Evolutionary conservation across 2,797 vertebrate genomes (phyloP).

Genomic region (Silurus lanzhouensis): DNA sequence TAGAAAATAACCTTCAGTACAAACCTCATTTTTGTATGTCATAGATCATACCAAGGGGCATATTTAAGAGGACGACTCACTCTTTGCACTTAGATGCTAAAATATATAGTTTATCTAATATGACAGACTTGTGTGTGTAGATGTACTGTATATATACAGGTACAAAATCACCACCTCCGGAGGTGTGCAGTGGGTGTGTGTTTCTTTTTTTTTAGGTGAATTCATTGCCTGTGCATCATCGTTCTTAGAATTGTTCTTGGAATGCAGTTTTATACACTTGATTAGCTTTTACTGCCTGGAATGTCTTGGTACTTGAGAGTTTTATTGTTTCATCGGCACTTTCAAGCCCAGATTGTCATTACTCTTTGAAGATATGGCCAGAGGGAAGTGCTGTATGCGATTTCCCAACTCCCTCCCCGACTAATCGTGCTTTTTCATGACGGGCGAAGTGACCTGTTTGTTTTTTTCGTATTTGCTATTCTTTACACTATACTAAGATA

Average conservation of each 20-base stretch:
- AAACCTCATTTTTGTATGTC: neutral
- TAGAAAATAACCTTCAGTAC: neutral
- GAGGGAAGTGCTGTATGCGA: constrained; percentile 32
- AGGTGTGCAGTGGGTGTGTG: neutral
- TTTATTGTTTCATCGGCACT: constrained; percentile 52
- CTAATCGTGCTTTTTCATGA: constrained; percentile 28
- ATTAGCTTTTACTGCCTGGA: constrained; percentile 45
- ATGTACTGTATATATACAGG: too few relatives aligned
- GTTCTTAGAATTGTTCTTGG: constrained; percentile 20
- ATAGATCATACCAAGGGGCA: neutral
- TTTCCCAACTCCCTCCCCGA: constrained; percentile 45
- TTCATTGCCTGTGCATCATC: constrained; percentile 16
- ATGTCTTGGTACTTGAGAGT: constrained; percentile 44
- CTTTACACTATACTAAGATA: neutral
- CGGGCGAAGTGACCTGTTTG: neutral
- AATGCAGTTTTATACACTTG: constrained; percentile 37
- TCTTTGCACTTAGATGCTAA: neutral
- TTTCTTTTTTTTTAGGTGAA: neutral
- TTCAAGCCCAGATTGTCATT: constrained; percentile 40
- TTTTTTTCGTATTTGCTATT: neutral
- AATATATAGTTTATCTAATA: neutral
- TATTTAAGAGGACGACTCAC: neutral
- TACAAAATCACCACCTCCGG: neutral
- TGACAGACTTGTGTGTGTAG: too few relatives aligned
- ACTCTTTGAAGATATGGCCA: constrained; percentile 50